A percentile compares a stretch with the other conserved stretches of the same genome.
Conservation (phyloP, 23 tunicate species). For the Styela clava region DNA sequence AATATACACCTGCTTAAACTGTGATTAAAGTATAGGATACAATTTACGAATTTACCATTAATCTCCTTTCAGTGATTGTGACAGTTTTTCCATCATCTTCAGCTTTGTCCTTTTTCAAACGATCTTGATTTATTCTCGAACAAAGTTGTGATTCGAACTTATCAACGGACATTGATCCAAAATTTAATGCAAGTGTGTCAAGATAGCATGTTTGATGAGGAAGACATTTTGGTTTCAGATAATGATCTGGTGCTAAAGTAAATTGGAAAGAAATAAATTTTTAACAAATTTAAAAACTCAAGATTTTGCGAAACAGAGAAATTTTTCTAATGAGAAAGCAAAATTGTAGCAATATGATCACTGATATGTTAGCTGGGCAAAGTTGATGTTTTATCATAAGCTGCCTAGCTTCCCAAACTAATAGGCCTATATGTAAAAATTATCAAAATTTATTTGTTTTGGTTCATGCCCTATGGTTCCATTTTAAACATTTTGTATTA, state of each 20-base stretch:
- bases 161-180: conserved; percentile 47
- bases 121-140: conserved; percentile 44
- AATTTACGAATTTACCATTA: conserved; percentile 74
- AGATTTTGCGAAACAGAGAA: no score
- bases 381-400: no score
- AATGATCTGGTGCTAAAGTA: conserved; percentile 51
- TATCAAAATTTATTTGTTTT: no score
- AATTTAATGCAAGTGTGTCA: conserved; percentile 48
- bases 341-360: not conserved
- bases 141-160: conserved; percentile 73
- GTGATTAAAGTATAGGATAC: no score
- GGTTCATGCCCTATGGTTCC: no score
- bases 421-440: no score
- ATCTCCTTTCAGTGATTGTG: conserved; percentile 53
- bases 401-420: no score
- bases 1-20: no score
- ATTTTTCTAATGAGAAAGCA: no score
- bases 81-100: conserved; percentile 63
- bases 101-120: conserved; percentile 34
- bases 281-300: no score
- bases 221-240: conserved; percentile 38
- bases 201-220: conserved; percentile 42
- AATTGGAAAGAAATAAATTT: no score
- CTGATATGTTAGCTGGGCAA: not conserved
- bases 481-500: no score